Evolutionary conservation across 1,140 invertebrate genomes (phyloP).

Genomic region (Drosophila pachea): DNA sequence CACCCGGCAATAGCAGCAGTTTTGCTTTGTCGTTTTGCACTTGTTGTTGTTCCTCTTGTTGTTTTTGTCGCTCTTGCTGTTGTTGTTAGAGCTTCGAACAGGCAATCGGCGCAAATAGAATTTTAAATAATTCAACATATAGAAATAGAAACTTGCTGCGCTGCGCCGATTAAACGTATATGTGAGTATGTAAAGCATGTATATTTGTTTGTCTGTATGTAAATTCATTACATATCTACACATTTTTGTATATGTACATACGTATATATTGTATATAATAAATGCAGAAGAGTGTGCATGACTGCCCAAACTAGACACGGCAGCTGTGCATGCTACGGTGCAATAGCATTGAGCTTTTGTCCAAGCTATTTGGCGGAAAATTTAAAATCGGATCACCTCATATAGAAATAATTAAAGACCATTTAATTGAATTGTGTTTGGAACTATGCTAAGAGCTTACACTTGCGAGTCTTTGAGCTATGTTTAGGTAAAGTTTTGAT

Average conservation of each 20-base stretch:
- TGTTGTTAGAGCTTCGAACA: conserved; percentile 32
- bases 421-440: neutral
- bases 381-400: conserved; percentile 8
- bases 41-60: conserved; percentile 45
- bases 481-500: neutral
- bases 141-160: conserved; percentile 37
- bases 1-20: conserved; percentile 23
- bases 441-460: neutral
- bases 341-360: conserved; percentile 23
- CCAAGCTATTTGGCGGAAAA: neutral
- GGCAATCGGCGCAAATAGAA: conserved; percentile 42
- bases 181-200: conserved; percentile 2
- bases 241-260: neutral
- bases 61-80: conserved; percentile 25
- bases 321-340: conserved; percentile 11
- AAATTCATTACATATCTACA: too few relatives aligned
- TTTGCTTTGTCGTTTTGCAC: conserved; percentile 12
- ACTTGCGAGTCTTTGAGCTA: neutral
- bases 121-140: conserved; percentile 62
- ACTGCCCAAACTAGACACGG: conserved; percentile 2
- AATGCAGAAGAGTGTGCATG: conserved; percentile 1
- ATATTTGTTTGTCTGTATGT: neutral
- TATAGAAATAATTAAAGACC: neutral
- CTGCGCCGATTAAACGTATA: conserved; percentile 16
- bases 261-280: too few relatives aligned